Conservation (phyloP, 1,140 invertebrate genomes). For the Drosophila asahinai region DNA sequence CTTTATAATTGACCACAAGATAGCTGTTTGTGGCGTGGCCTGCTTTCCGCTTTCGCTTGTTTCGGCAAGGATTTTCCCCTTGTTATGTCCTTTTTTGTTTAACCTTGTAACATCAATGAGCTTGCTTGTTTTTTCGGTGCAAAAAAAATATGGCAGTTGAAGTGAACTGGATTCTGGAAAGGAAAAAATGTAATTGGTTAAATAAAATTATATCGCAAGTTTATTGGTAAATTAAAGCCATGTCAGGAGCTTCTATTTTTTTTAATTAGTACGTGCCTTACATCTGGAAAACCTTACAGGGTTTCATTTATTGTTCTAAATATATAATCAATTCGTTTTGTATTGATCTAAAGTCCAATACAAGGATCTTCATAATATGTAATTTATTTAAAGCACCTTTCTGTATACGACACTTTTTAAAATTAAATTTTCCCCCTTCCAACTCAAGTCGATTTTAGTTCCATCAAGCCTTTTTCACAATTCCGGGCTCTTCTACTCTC, state of each 20-base stretch:
- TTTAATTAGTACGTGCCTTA: too few relatives aligned
- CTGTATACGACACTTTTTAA: conserved; percentile 11
- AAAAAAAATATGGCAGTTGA: conserved; percentile 44
- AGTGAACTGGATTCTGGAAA: conserved; percentile 48
- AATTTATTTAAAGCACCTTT: not conserved
- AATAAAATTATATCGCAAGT: conserved; percentile 12
- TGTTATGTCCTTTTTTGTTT: conserved; percentile 26
- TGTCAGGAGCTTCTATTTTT: too few relatives aligned
- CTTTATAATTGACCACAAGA: conserved; percentile 70
- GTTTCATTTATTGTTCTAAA: too few relatives aligned
- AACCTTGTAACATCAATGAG: conserved; percentile 28
- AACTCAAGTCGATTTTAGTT: conserved; percentile 12
- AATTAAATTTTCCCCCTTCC: conserved; percentile 16
- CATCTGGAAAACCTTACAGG: too few relatives aligned
- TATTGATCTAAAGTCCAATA: not conserved
- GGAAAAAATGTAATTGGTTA: conserved; percentile 11
- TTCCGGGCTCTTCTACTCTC: conserved; percentile 29
- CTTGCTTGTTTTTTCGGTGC: not conserved
- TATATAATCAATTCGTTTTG: too few relatives aligned
- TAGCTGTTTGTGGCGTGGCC: conserved; percentile 71
- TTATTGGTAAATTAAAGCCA: not conserved
- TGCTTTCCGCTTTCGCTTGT: conserved; percentile 37
- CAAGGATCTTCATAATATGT: not conserved
- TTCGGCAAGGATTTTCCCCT: conserved; percentile 23
- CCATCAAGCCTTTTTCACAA: conserved; percentile 3